phyloP scores from a whole-genome alignment of 2,797 vertebrate species.

The Enteromius afrohamiltoni region DNA sequence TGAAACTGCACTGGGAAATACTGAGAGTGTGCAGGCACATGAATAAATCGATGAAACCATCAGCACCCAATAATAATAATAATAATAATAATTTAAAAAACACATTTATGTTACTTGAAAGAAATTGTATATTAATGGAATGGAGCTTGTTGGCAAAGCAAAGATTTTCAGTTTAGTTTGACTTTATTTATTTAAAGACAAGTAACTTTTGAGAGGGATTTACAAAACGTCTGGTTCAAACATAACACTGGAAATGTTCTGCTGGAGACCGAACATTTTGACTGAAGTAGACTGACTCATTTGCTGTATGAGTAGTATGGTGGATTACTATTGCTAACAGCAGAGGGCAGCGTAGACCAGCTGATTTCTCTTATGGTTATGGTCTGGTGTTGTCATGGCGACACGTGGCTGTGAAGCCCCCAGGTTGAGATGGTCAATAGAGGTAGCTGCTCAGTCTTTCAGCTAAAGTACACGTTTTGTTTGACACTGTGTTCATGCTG shows the following conservation, averaged over 20 bases:
- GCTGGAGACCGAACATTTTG: not conserved
- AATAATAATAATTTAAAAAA: not conserved
- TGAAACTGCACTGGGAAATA: slow-evolving; percentile 82
- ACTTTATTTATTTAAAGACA: not conserved
- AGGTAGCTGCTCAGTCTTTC: not conserved
- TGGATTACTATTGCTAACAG: slow-evolving; percentile 55
- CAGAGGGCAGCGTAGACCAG: slow-evolving; percentile 72
- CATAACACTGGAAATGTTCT: not conserved
- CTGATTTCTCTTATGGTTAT: slow-evolving; percentile 16
- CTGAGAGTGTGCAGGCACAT: slow-evolving; percentile 63
- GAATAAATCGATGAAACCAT: not conserved
- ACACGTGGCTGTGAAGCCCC: not conserved
- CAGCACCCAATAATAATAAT: not conserved
- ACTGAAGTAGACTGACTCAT: not conserved
- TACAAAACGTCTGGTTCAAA: not conserved
- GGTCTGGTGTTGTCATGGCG: not conserved
- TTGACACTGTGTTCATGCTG: not conserved
- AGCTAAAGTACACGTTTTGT: not conserved
- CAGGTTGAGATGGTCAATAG: not conserved
- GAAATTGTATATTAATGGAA: not conserved
- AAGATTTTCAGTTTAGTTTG: too few species aligned
- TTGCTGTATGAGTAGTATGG: not conserved
- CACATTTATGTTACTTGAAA: not conserved
- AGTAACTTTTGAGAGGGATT: not conserved
- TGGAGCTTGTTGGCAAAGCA: too few species aligned